Percentiles rank a stretch among this genome's conserved stretches.
Evolutionary conservation across 92 coral and sea anemone genomes (phyloP).

Genomic region (Nematostella vectensis): DNA sequence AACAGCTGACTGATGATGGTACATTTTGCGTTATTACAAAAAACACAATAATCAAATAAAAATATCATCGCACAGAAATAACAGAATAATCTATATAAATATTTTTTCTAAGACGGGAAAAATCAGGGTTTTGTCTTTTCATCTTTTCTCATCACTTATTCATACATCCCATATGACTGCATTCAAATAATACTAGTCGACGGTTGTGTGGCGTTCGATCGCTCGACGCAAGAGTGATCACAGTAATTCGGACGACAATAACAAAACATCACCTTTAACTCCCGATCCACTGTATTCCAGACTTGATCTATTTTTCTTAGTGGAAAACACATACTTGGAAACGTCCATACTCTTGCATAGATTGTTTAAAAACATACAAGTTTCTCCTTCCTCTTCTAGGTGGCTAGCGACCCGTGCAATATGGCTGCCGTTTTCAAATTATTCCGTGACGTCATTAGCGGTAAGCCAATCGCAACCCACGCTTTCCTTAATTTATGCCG

Average conservation of each 20-base stretch:
- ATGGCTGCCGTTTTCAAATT: slow-evolving; percentile 54
- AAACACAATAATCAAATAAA: too few species aligned
- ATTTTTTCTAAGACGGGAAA: neutral
- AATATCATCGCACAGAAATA: too few species aligned
- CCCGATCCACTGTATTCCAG: slow-evolving; percentile 68
- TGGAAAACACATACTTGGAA: slow-evolving; percentile 61
- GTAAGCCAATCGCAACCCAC: slow-evolving; percentile 49
- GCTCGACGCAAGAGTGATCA: slow-evolving; percentile 26
- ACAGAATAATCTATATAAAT: neutral
- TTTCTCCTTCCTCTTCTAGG: neutral
- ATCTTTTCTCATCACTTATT: slow-evolving; percentile 47
- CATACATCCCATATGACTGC: slow-evolving; percentile 50
- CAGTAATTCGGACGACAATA: neutral
- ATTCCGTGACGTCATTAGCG: slow-evolving; percentile 62
- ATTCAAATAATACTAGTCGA: slow-evolving; percentile 5
- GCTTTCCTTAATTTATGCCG: slow-evolving; percentile 1
- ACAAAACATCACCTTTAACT: slow-evolving; percentile 52
- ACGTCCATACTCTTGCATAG: slow-evolving; percentile 58
- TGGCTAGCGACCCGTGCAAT: slow-evolving; percentile 16
- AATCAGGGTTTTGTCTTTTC: slow-evolving; percentile 9
- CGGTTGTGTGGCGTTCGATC: slow-evolving; percentile 17
- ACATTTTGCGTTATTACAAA: too few species aligned
- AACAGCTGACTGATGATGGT: too few species aligned
- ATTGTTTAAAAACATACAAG: slow-evolving; percentile 19
- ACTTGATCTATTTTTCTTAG: slow-evolving; percentile 54